A percentile compares a stretch with the other conserved stretches of the same genome.
These are phyloP conservation scores for Apostichopus japonicus DNA, from an alignment of 35 echinoderm and acorn worm species.

Conservation along the genomic window DNA sequence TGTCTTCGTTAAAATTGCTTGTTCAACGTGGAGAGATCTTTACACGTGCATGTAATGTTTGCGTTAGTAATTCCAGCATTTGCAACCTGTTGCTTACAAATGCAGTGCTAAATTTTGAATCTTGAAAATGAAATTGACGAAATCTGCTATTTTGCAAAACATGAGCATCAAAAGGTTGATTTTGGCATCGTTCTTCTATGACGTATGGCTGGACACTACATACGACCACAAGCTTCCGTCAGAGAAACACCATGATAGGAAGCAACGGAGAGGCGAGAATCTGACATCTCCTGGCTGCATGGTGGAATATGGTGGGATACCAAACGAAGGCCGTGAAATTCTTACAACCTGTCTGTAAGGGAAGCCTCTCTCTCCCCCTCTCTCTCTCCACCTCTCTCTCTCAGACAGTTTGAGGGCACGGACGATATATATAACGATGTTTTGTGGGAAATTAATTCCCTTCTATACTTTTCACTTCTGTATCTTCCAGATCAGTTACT, in stretches of 20 bases:
- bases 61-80: no score
- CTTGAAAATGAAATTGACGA: no score
- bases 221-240: not conserved
- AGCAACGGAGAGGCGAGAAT: no score
- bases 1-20: no score
- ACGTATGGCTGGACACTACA: not conserved
- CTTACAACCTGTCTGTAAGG: not conserved
- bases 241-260: no score
- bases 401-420: not conserved
- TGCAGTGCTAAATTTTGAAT: no score
- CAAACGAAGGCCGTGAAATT: not conserved
- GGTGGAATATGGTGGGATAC: not conserved
- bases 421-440: not conserved
- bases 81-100: no score
- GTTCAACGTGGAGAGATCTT: not conserved
- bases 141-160: no score
- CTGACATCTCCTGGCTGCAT: no score
- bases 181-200: not conserved
- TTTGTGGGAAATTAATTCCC: not conserved
- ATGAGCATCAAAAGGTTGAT: not conserved
- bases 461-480: not conserved
- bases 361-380: not conserved
- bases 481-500: slow-evolving; percentile 22
- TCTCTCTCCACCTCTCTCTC: not conserved
- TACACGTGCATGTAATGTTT: not conserved